Evolutionary conservation across 2,113 vertebrate genomes (phyloP), one percentile per base, ranked within the genome.

Genomic region (Colistium nudipinnis): DNA sequence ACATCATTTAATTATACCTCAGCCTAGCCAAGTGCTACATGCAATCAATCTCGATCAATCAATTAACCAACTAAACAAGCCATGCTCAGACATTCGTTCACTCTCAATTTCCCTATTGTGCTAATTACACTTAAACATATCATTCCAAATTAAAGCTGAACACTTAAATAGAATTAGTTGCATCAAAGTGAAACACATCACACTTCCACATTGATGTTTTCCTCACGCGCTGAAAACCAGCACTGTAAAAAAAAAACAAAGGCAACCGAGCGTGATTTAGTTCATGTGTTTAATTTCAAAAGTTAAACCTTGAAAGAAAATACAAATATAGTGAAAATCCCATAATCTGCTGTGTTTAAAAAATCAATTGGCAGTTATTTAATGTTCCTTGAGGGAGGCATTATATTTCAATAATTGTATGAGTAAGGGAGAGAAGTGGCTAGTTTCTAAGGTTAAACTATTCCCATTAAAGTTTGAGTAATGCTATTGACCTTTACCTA

Each of bases 21-120:
- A 82, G 76, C 73, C 65, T 79, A 81, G 75, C 78, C 82, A 66
- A 82, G 85, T 87, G 78, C 81, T 87, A 77, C 85, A 89, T 84
- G 83, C 80, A 81, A 92, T 92, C 88, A 90, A 88, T 91, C 88
- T 90, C 82, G 87, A 89, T 92, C 88, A 88, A 88, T 89, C 86
- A 86, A 88, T 92, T 91, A 89, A 71, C 72, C 63, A 60, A 81
- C 86, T 82, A 87, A 90, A 90, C 87, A 90, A 90, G 85, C 83
- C 83, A 78, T 76, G 83, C 76, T 78, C 81, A 83, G 78, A 84
- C 89, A 82, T 86, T 89, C 77, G 75, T 84, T 88, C 78, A 76
- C 81, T 88, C 86, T 80, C 81, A 86, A 87, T 87, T 90, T 88
- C 74, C 81, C 81, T 78, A 87, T 88, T 87, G 88, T 78, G 80